Conservation (phyloP, 2,797 vertebrate genomes). For the Glyptemys insculpta region DNA sequence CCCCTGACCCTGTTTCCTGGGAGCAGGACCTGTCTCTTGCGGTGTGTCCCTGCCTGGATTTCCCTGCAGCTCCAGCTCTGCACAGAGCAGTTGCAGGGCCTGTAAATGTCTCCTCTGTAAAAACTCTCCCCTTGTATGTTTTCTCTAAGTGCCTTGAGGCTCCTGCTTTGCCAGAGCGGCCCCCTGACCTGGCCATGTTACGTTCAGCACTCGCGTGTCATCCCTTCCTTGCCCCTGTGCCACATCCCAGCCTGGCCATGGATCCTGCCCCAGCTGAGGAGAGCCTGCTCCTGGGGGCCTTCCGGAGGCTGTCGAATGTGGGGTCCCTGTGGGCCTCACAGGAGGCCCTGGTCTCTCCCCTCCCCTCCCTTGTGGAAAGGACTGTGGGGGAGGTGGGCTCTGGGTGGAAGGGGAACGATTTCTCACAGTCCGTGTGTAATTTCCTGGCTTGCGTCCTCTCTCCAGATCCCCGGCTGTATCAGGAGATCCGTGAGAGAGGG, state of each 20-base stretch:
- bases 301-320: background rate
- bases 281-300: background rate
- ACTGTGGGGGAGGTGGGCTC: background rate
- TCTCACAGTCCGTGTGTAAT: background rate
- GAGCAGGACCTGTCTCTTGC: background rate
- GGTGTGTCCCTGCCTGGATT: background rate
- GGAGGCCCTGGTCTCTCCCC: background rate
- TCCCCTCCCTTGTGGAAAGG: background rate
- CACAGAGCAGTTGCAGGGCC: background rate
- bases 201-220: background rate
- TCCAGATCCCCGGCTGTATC: conserved; percentile 93
- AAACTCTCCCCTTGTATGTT: background rate
- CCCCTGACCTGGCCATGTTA: background rate
- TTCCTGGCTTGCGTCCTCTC: background rate
- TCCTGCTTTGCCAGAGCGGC: background rate
- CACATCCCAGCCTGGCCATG: background rate
- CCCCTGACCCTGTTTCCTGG: background rate
- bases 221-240: background rate
- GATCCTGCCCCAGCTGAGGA: background rate
- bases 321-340: background rate
- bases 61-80: background rate
- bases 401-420: background rate
- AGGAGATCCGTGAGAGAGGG: conserved; percentile 95
- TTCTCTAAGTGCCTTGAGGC: background rate
- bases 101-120: background rate